Evolutionary conservation across 2,888 invertebrate genomes (phyloP).

Genomic region (Gymnoscelis rufifasciata): DNA sequence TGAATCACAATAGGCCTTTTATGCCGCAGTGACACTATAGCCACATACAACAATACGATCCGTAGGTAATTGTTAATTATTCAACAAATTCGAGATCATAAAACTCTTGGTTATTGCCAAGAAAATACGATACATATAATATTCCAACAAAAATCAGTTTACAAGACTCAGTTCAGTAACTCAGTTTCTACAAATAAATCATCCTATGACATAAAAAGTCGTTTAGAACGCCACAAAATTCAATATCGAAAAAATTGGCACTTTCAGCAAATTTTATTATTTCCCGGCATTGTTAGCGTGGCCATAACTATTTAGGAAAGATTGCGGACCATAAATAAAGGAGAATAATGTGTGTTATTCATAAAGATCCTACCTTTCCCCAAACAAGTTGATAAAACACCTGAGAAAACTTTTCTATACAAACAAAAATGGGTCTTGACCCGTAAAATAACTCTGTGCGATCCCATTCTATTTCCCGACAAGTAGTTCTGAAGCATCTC

Average conservation of each 20-base stretch:
- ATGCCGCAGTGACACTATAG: too few relatives aligned
- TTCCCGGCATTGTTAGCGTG: not conserved
- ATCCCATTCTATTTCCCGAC: slow-evolving; percentile 16
- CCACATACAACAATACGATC: too few relatives aligned
- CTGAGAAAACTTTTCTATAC: slow-evolving; percentile 11
- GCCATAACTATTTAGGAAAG: slow-evolving; percentile 17
- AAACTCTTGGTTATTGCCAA: too few relatives aligned
- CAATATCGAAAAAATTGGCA: slow-evolving; percentile 4
- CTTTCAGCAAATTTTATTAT: slow-evolving; percentile 3
- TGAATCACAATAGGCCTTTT: too few relatives aligned
- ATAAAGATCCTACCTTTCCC: slow-evolving; percentile 9
- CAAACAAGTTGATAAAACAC: slow-evolving; percentile 20
- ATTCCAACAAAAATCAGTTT: too few relatives aligned
- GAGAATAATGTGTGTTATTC: slow-evolving; percentile 16
- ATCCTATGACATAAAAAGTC: too few relatives aligned
- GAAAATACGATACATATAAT: too few relatives aligned
- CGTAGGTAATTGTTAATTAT: too few relatives aligned
- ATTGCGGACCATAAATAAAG: slow-evolving; percentile 11
- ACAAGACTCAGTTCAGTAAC: too few relatives aligned
- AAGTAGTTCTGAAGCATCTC: slow-evolving; percentile 21
- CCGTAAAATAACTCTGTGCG: not conserved
- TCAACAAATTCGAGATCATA: too few relatives aligned
- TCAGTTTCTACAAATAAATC: too few relatives aligned
- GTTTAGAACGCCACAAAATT: not conserved
- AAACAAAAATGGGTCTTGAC: slow-evolving; percentile 11